Conservation (phyloP, 2,888 invertebrate genomes). For the Merodon equestris region DNA sequence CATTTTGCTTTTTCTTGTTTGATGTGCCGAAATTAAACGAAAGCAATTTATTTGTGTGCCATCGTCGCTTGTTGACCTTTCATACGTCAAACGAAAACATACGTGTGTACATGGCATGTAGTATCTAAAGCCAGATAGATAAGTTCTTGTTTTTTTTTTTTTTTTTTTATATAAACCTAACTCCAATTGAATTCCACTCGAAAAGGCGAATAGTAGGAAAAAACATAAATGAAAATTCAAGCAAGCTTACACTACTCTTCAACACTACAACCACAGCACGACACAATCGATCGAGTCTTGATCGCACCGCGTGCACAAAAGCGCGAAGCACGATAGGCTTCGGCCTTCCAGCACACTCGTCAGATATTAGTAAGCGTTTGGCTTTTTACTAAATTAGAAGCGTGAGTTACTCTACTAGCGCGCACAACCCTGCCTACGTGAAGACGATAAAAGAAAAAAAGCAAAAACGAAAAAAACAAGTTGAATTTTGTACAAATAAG, state of each 20-base stretch:
- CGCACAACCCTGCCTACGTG: slow-evolving; percentile 38
- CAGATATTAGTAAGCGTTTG: slow-evolving; percentile 66
- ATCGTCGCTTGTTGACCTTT: neutral
- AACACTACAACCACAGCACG: slow-evolving; percentile 26
- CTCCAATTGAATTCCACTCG: slow-evolving; percentile 61
- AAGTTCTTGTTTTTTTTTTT: slow-evolving; percentile 2
- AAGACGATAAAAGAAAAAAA: slow-evolving; percentile 35
- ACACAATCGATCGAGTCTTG: slow-evolving; percentile 49
- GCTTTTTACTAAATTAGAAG: slow-evolving; percentile 68
- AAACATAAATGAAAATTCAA: neutral
- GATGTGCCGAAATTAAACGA: neutral
- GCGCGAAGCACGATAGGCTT: slow-evolving; percentile 43
- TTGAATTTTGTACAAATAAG: slow-evolving; percentile 21
- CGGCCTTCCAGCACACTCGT: slow-evolving; percentile 57
- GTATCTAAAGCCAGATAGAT: slow-evolving; percentile 23
- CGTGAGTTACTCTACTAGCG: slow-evolving; percentile 58
- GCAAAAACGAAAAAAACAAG: slow-evolving; percentile 8
- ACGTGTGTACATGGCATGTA: no score
- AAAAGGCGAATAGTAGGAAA: no score
- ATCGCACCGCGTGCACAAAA: slow-evolving; percentile 18
- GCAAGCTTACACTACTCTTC: slow-evolving; percentile 35
- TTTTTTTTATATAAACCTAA: neutral
- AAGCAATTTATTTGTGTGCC: neutral
- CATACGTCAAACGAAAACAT: neutral
- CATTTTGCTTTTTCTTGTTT: neutral